phyloP scores from a whole-genome alignment of 2,113 vertebrate species.

The Miniopterus natalensis region DNA sequence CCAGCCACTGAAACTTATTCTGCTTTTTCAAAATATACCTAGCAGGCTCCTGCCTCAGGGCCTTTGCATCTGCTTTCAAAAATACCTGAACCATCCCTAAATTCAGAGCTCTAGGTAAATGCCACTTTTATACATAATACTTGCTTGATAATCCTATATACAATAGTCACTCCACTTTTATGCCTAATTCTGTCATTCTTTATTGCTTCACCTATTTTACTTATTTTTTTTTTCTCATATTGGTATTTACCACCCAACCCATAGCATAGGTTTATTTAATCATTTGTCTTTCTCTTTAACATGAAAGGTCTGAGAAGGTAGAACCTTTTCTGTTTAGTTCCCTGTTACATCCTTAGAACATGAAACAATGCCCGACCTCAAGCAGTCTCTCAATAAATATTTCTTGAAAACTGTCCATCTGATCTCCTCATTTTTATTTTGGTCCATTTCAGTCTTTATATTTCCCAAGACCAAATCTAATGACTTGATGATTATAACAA shows the following conservation, averaged over 20 bases:
- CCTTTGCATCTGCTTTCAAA: neutral
- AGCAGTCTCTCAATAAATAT: neutral
- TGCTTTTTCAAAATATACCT: neutral
- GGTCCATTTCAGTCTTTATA: neutral
- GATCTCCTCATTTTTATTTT: neutral
- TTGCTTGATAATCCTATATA: neutral
- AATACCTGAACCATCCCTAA: neutral
- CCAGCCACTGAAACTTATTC: neutral
- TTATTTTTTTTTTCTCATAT: conserved; percentile 1
- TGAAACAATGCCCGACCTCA: neutral
- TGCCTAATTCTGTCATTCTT: neutral
- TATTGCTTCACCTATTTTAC: neutral
- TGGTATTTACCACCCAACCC: neutral
- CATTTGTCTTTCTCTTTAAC: conserved; percentile 1
- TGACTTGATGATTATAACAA: neutral
- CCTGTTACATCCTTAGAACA: neutral
- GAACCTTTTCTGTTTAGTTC: neutral
- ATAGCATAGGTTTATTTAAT: conserved; percentile 26
- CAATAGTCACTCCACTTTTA: neutral
- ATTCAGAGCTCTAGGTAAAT: neutral
- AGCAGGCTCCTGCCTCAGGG: neutral
- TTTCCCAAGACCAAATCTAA: neutral
- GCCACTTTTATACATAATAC: neutral
- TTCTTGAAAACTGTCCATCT: neutral
- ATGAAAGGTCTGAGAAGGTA: neutral